Evolutionary conservation across 2,113 vertebrate species (phyloP).

Genomic region (Cichladusa arquata): DNA sequence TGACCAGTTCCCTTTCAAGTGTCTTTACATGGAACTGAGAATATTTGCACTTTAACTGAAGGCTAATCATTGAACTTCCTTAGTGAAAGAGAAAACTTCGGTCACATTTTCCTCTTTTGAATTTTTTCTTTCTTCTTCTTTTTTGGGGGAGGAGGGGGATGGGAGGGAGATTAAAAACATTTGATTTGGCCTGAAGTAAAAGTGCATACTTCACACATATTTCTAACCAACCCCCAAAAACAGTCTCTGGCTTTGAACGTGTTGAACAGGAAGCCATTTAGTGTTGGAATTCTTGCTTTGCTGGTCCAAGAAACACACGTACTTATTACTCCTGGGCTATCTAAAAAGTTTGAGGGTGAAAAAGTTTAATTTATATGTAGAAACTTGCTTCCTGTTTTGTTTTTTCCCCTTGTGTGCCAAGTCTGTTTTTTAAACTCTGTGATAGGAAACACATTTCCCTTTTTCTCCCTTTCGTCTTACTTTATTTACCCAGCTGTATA

Average conservation of each 20-base stretch:
- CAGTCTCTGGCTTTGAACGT: slow-evolving; percentile 83
- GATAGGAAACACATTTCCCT: slow-evolving; percentile 76
- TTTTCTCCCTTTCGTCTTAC: not conserved
- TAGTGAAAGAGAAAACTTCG: slow-evolving; percentile 71
- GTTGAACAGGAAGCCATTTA: slow-evolving; percentile 96
- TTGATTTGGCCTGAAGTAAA: slow-evolving; percentile 90
- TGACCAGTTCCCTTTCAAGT: slow-evolving; percentile 71
- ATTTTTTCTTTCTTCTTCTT: not conserved
- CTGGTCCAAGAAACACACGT: slow-evolving; percentile 81
- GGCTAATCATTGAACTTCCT: slow-evolving; percentile 73
- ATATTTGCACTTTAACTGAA: slow-evolving; percentile 71
- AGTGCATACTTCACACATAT: slow-evolving; percentile 84
- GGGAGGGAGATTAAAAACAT: slow-evolving; percentile 79
- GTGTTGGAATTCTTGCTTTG: slow-evolving; percentile 88
- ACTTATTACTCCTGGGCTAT: slow-evolving; percentile 82
- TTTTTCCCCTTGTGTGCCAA: slow-evolving; percentile 66
- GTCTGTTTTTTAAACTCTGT: slow-evolving; percentile 70
- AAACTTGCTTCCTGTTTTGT: slow-evolving; percentile 76
- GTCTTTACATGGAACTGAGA: slow-evolving; percentile 73
- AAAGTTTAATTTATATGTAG: slow-evolving; percentile 85
- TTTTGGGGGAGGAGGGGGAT: not conserved
- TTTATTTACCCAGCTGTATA: slow-evolving; percentile 78
- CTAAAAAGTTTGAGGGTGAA: slow-evolving; percentile 77
- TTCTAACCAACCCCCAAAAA: slow-evolving; percentile 86
- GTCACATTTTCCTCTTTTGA: slow-evolving; percentile 59